phyloP scores from a whole-genome alignment of 2,888 invertebrate species.

The Acanthosoma haemorrhoidale region DNA sequence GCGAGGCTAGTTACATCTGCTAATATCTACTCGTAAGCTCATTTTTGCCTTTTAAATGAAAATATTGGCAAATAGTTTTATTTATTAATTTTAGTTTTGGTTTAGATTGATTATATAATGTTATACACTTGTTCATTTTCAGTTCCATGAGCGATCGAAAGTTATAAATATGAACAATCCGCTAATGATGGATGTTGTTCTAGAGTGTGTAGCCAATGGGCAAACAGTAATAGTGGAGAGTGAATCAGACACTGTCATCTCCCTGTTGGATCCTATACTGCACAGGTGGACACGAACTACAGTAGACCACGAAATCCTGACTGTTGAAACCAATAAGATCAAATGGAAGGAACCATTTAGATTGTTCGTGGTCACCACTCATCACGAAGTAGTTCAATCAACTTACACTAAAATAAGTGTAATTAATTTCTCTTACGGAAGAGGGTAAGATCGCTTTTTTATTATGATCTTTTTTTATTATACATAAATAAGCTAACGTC shows the following conservation, averaged over 20 bases:
- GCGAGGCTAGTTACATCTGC: too few relatives aligned
- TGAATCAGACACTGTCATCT: neutral
- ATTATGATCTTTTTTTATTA: too few relatives aligned
- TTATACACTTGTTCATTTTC: too few relatives aligned
- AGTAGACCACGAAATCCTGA: neutral
- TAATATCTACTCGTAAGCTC: too few relatives aligned
- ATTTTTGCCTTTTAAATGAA: too few relatives aligned
- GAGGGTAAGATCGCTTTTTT: neutral
- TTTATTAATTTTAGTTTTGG: too few relatives aligned
- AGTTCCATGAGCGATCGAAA: too few relatives aligned
- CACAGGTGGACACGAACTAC: neutral
- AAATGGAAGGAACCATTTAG: neutral
- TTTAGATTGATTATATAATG: too few relatives aligned
- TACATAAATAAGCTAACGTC: too few relatives aligned
- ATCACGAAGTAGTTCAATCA: neutral
- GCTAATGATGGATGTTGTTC: neutral
- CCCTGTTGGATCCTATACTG: neutral
- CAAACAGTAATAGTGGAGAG: neutral
- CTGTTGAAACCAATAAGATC: neutral
- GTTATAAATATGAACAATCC: neutral
- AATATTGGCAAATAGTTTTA: too few relatives aligned
- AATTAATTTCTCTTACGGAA: neutral
- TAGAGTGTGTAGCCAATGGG: neutral
- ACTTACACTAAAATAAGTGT: neutral
- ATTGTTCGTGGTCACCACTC: neutral